These are phyloP conservation scores for Arvicanthis niloticus DNA, from an alignment of 2,113 vertebrate genomes.

Conservation along the genomic window DNA sequence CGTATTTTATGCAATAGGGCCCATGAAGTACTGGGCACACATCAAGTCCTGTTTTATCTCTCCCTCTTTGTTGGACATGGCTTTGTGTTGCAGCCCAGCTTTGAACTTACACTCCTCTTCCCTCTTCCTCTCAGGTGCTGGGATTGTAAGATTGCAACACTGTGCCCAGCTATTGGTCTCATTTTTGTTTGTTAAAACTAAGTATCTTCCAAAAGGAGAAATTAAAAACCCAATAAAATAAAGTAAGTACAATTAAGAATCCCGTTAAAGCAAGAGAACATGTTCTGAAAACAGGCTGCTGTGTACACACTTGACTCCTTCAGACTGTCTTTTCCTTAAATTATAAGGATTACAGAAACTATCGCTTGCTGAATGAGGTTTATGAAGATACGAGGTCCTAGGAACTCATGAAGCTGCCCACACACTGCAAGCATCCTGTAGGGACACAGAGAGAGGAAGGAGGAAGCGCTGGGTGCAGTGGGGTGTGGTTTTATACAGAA, in stretches of 20 bases:
- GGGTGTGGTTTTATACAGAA: not conserved
- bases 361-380: not conserved
- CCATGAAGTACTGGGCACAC: not conserved
- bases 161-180: too few relatives aligned
- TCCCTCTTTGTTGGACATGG: not conserved
- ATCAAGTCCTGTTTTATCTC: not conserved
- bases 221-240: not conserved
- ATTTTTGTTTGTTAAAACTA: not conserved
- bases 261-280: not conserved
- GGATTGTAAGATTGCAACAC: not conserved
- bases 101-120: not conserved
- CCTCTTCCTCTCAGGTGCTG: not conserved
- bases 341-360: not conserved
- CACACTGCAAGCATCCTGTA: not conserved
- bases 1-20: not conserved
- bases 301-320: not conserved
- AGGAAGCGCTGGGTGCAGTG: not conserved
- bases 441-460: not conserved
- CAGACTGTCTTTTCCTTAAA: not conserved
- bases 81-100: not conserved
- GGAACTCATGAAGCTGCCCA: not conserved
- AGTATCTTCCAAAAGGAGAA: not conserved
- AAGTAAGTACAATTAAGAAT: not conserved
- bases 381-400: not conserved
- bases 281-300: constrained; percentile 20